Base-by-base conservation (phyloP, 2,797 vertebrate species). In the Threskiornis aethiopicus region DNA sequence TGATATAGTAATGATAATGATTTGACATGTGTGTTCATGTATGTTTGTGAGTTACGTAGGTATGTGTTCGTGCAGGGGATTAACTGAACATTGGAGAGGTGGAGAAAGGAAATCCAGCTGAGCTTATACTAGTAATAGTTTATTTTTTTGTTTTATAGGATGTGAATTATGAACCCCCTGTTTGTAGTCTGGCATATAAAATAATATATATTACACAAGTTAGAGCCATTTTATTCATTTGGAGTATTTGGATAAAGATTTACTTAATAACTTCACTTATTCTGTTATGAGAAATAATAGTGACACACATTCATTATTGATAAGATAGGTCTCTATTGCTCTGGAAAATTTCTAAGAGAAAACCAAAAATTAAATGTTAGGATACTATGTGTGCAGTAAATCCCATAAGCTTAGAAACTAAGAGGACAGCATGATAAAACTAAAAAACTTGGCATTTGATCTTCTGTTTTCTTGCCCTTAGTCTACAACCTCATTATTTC, bases 231-330 rank as follows among this genome's bases (percentile, higher is more conserved):
- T 97, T 67, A 16, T 97, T 94, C 33, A 84, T 29, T 58, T 97
- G n/a, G 83, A 97, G 11, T 96, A 73, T 87, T 96, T 86, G 69
- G 67, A 95, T 84, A 96, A 96, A 91, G 94, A 97, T 94, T 97
- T 97, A 46, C 52, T 91, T 64, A 65, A 93, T 81, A 39, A 96
- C 8, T 83, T 98, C 39, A 91, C 47, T 49, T 97, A 97, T 75
- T 89, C 71, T 80, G 82, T 93, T 96, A 28, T 89, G 51, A 88
- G 39, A 97, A 96, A 94, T 97, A 95, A 90, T 66, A 78, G 3
- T 10, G 16, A 75, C 9, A 41, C 28, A 26, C 16, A 33, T 87
- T 71, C n/a, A 7, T 84, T 61, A 73, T 51, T 87, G 88, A 20
- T 79, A 78, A 82, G 16, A 26, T 52, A 71, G 2, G 10, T 83